Conservation (phyloP, 2,888 invertebrate genomes). For the Drosophila heteroneura region DNA sequence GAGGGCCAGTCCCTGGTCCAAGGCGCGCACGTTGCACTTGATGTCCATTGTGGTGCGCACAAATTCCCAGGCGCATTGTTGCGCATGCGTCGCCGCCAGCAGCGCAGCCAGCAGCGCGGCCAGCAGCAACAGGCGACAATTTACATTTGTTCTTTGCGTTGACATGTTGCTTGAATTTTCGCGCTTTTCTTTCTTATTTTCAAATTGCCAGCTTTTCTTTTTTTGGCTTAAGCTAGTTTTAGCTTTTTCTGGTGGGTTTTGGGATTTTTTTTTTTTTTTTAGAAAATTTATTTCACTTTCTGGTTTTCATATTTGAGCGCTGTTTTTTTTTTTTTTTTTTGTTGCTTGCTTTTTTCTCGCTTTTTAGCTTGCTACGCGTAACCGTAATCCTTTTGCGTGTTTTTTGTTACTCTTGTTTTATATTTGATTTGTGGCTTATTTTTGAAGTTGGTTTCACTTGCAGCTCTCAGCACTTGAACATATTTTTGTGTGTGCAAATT, state of each 20-base stretch:
- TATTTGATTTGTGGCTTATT: not conserved
- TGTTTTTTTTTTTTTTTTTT: slow-evolving; percentile 36
- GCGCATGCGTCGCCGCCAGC: slow-evolving; percentile 78
- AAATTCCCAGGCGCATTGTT: slow-evolving; percentile 85
- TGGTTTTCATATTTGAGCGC: slow-evolving; percentile 76
- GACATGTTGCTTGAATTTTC: slow-evolving; percentile 42
- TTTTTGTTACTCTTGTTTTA: slow-evolving; percentile 10
- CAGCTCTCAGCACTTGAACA: slow-evolving; percentile 39
- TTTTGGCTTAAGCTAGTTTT: slow-evolving; percentile 13
- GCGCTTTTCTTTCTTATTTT: not conserved
- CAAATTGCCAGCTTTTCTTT: slow-evolving; percentile 24
- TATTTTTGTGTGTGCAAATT: slow-evolving; percentile 14
- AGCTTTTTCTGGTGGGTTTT: slow-evolving; percentile 41
- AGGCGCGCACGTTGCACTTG: slow-evolving; percentile 84
- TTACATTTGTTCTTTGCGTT: slow-evolving; percentile 31
- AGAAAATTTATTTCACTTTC: slow-evolving; percentile 57
- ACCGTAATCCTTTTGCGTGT: slow-evolving; percentile 65
- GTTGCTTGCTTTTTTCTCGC: slow-evolving; percentile 2
- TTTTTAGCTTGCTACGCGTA: slow-evolving; percentile 28
- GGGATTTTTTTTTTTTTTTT: slow-evolving; percentile 37
- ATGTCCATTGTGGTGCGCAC: slow-evolving; percentile 85
- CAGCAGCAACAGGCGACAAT: slow-evolving; percentile 63
- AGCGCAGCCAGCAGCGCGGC: slow-evolving; percentile 32
- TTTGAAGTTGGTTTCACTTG: slow-evolving; percentile 24
- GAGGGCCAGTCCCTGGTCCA: slow-evolving; percentile 73